Conservation (phyloP, 2,797 vertebrate genomes). For the Phalanger gymnotis region DNA sequence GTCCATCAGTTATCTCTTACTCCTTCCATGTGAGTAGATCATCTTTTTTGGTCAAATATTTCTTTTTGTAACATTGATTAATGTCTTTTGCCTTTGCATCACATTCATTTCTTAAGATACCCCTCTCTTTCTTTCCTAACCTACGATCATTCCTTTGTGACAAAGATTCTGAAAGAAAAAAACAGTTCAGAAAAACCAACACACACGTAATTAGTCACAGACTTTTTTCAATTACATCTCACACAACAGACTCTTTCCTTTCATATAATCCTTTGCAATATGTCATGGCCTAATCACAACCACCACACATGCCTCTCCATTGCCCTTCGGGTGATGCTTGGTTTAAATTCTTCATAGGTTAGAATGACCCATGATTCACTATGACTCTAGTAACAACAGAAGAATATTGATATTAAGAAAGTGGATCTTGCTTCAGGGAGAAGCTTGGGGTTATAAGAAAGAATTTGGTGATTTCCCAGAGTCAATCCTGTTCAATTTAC, state of each 20-base stretch:
- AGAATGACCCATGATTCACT: neutral
- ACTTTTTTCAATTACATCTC: neutral
- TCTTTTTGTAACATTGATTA: neutral
- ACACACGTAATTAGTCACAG: neutral
- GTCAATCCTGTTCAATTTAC: neutral
- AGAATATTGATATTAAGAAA: neutral
- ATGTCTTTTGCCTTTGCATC: neutral
- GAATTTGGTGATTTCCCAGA: neutral
- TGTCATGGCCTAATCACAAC: neutral
- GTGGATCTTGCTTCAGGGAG: neutral
- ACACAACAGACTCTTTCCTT: neutral
- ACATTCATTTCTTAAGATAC: neutral
- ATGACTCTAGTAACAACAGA: neutral
- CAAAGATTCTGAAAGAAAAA: neutral
- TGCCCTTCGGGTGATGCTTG: neutral
- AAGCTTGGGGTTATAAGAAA: neutral
- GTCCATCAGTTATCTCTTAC: neutral
- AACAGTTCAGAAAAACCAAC: neutral
- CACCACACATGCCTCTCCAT: neutral
- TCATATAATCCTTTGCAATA: neutral
- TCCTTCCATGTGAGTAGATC: neutral
- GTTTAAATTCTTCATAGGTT: neutral
- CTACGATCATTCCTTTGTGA: neutral
- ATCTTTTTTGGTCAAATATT: neutral
- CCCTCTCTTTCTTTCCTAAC: neutral